phyloP scores from a whole-genome alignment of 2,113 vertebrate genomes.

The Megatriorchis doriae region DNA sequence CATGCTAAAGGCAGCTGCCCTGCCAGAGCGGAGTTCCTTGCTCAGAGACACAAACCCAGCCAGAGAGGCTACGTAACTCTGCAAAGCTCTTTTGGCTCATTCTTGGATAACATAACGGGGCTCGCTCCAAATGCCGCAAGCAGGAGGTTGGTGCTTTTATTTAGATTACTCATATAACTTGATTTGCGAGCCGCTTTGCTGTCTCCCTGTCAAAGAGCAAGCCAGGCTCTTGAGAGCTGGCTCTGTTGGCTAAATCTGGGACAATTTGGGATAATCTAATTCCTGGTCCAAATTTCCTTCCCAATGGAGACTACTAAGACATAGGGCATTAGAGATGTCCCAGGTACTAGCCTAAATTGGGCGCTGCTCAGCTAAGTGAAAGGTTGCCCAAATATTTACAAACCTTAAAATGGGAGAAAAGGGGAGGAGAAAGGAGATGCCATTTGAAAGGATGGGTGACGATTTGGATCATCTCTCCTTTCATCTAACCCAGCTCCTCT shows the following conservation, averaged over 20 bases:
- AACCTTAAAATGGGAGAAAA: not conserved
- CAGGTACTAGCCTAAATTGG: not conserved
- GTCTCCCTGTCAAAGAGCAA: not conserved
- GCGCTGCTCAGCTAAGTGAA: not conserved
- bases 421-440: not conserved
- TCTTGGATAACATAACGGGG: not conserved
- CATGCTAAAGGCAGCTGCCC: not conserved
- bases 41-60: not conserved
- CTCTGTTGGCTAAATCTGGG: not conserved
- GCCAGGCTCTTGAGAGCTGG: not conserved
- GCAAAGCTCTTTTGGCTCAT: slow-evolving; percentile 8
- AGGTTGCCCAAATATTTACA: not conserved
- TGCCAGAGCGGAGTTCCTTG: slow-evolving; percentile 8
- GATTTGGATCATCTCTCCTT: not conserved
- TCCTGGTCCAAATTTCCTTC: not conserved
- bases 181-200: not conserved
- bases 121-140: slow-evolving; percentile 11
- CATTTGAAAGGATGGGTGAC: not conserved
- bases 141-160: slow-evolving; percentile 1
- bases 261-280: not conserved
- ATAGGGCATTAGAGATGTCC: not conserved
- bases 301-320: not conserved
- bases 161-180: slow-evolving; percentile 5
- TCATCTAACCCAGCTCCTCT: not conserved
- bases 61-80: slow-evolving; percentile 25